phyloP scores from a whole-genome alignment of 2,888 invertebrate species.

The Maniola hyperantus region DNA sequence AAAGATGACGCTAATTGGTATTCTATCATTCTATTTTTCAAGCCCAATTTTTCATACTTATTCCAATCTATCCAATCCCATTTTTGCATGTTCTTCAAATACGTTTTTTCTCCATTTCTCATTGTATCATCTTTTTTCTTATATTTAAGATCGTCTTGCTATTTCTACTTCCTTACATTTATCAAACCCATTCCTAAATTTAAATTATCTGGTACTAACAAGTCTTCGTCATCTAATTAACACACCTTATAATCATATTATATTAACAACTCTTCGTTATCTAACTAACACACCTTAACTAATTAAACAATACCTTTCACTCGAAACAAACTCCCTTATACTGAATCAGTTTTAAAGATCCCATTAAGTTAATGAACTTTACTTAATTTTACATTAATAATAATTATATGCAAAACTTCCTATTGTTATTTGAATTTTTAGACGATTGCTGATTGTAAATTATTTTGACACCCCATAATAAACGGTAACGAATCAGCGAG shows the following conservation, averaged over 20 bases:
- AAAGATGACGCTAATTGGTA: not conserved
- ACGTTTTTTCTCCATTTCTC: not conserved
- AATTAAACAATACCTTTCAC: not conserved
- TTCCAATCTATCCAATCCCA: not conserved
- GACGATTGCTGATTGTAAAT: too few relatives aligned
- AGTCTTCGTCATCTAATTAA: slow-evolving; percentile 35
- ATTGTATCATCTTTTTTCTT: slow-evolving; percentile 3
- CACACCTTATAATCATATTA: not conserved
- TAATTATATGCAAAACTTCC: not conserved
- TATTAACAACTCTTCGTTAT: not conserved
- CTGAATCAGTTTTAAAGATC: not conserved
- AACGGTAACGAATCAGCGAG: too few relatives aligned
- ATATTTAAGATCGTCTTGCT: not conserved
- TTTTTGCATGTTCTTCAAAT: slow-evolving; percentile 5
- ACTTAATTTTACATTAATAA: not conserved
- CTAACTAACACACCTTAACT: not conserved
- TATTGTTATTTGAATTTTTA: too few relatives aligned
- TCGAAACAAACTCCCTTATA: not conserved
- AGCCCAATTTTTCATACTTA: not conserved
- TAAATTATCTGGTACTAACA: slow-evolving; percentile 20
- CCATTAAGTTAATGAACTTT: not conserved
- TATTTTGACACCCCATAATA: too few relatives aligned
- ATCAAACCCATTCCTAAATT: slow-evolving; percentile 29
- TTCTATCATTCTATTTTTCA: slow-evolving; percentile 3
- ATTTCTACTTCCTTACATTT: not conserved